phyloP scores from a whole-genome alignment of 1,140 invertebrate genomes.

The Oryctes rhinoceros region DNA sequence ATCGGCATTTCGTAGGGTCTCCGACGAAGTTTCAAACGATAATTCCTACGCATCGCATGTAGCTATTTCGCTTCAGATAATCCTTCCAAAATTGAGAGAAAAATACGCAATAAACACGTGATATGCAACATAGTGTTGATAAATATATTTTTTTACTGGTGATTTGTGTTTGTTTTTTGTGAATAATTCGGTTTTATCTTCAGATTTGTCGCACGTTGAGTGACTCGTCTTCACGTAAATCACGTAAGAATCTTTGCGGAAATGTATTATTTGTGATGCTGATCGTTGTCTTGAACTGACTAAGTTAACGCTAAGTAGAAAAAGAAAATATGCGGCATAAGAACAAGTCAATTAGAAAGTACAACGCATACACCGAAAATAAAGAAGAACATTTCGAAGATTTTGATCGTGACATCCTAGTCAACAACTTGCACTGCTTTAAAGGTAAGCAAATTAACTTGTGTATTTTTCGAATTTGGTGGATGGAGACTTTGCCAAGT shows the following conservation, averaged over 20 bases:
- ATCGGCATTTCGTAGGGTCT: neutral
- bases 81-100: neutral
- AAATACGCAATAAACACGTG: neutral
- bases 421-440: neutral
- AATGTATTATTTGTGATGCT: neutral
- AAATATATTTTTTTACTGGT: neutral
- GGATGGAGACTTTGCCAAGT: too few relatives aligned
- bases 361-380: conserved; percentile 29
- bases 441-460: conserved; percentile 6
- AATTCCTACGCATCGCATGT: neutral
- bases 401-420: conserved; percentile 16
- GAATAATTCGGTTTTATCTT: neutral
- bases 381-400: conserved; percentile 27
- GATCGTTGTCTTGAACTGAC: neutral
- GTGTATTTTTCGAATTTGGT: too few relatives aligned
- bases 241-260: neutral
- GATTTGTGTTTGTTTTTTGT: neutral
- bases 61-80: neutral
- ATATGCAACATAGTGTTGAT: neutral
- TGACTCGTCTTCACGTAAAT: too few relatives aligned
- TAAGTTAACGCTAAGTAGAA: neutral
- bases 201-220: neutral
- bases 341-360: conserved; percentile 39
- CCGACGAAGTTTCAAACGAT: neutral
- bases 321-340: conserved; percentile 38